Base-by-base conservation (phyloP, 1,140 invertebrate species). In the Macrotrachela quadricornifera region DNA sequence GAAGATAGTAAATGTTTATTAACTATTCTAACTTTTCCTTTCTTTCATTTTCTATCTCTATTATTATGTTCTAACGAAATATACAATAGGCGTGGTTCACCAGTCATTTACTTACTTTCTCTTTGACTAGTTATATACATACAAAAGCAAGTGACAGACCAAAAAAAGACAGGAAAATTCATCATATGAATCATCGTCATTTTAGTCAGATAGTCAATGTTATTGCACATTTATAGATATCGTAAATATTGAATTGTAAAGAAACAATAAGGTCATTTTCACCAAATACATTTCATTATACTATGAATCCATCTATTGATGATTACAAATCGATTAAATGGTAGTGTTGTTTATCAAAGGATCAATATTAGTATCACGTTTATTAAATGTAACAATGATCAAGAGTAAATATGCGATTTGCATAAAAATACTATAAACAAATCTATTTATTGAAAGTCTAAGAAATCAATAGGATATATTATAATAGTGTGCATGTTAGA, bases 391-490 rank as follows among this genome's bases (percentile, higher is more conserved):
- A 74, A 61, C 79, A 82, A 1, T 85, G 92, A 1, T 85, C 87
- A 69, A 71, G 73, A 51, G 6, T 58, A 59, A 50, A 15, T 40
- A 55, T 54, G 54, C 36, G 37, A 37, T 50, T 16, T 13, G 36
- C 39, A n/a, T 53, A 10, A 12, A 4, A 13, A 30, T 36, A 36
- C 17, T 39, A 44, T 44, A 10, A 8, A 41, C 53, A 37, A 46
- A 13, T 16, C 3, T 1, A 48, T 60, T 60, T 62, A 61, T 67
- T 69, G 82, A 85, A 62, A 82, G 87, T 68, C 88, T 94, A 6
- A 81, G 79, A 63, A 82, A 84, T 72, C 91, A 95, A 41, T 90
- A 77, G 14, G 95, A 76, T 50, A 95, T 85, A 64, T 81, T 95
- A 1, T 84, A 90, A 59, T 81, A 77, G 43, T 90, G 71, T 64